phyloP scores from a whole-genome alignment of 2,113 vertebrate species.

The Spilogale gracilis region DNA sequence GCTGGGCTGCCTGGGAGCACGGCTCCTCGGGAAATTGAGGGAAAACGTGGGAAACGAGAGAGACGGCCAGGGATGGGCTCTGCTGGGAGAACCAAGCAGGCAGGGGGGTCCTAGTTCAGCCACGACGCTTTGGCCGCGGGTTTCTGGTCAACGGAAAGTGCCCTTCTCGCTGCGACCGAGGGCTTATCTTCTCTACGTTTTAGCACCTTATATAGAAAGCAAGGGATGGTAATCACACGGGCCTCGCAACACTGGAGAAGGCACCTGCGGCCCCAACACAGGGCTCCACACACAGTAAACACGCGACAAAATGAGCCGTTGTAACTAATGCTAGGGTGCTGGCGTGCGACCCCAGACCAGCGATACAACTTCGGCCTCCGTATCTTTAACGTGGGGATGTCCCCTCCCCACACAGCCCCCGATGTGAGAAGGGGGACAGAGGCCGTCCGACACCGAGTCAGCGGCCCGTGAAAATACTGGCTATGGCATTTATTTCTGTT shows the following conservation, averaged over 20 bases:
- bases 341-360: not conserved
- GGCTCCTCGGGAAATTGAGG: not conserved
- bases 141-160: not conserved
- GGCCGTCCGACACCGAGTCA: rapidly evolving
- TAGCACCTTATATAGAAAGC: not conserved
- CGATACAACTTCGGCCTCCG: not conserved
- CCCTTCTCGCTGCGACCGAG: not conserved
- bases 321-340: not conserved
- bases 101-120: not conserved
- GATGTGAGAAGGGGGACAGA: not conserved
- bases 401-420: not conserved
- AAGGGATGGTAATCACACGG: not conserved
- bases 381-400: not conserved
- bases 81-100: not conserved
- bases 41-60: not conserved
- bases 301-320: not conserved
- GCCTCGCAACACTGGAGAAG: not conserved
- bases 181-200: not conserved
- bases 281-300: not conserved
- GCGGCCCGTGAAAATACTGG: no score
- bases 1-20: not conserved
- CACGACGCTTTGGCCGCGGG: no score
- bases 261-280: not conserved
- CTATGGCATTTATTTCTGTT: not conserved
- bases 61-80: not conserved